Base-by-base conservation (phyloP, 2,888 invertebrate species). In the Gisinianus flammeolus region DNA sequence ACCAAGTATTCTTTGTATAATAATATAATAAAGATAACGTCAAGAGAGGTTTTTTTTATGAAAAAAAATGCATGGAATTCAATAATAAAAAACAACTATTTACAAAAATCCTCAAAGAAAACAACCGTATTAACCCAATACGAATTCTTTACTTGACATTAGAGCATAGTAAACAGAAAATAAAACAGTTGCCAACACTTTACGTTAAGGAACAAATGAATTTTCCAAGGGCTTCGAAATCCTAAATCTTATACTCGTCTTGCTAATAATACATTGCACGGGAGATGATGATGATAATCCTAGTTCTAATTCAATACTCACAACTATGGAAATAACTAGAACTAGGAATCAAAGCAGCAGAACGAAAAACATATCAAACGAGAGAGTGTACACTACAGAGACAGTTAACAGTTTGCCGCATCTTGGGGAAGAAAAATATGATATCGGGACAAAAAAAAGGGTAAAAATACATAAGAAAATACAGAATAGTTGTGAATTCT, bases 401-500 rank as follows among this genome's bases (percentile, higher is more conserved):
- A 44, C 44, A 16, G 19, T 44, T 44, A 44, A 44, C 44, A 44
- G 44, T 44, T 44, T 44, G 44, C 44, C 44, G 44, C 44, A 16
- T 44, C 44, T 44, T 44, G 19, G 44, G 19, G 19, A 28, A 67
- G 35, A 35, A 31, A 67, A 67, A 67, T 31, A 67, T 67, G 33
- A 67, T 33, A 67, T 22, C 12, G 44, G 44, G 44, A 44, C 3
- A 44, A 44, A 44, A 44, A 44, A 44, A 44, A 44, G 44, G 19
- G 44, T 44, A 19, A 44, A 44, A 44, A 44, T 16, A 44, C 12
- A 19, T 44, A 44, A 44, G 44, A 44, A 44, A 44, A 44, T 44
- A 12, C 44, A 44, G 19, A 44, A 44, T 44, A 44, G 19, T 16
- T 19, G 44, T 44, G 8, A 44, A 44, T 44, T 44, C 19, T 6